Evolutionary conservation across 2,113 vertebrate species (phyloP).

Genomic region (Nibea albiflora): DNA sequence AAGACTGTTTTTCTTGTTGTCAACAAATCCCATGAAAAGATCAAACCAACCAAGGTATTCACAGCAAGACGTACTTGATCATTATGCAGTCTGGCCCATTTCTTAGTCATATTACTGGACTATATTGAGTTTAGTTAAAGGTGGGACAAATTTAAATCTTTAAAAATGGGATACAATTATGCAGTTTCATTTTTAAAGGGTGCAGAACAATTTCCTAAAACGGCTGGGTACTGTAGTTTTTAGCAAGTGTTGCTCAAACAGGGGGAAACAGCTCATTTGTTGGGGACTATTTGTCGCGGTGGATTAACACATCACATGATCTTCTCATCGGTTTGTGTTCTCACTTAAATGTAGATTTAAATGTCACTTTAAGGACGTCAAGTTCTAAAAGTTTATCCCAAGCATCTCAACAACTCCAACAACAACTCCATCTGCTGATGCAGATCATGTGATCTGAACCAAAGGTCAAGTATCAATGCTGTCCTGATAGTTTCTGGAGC

Average conservation of each 20-base stretch:
- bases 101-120: too few relatives aligned
- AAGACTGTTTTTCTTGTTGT: neutral
- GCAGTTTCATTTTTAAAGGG: neutral
- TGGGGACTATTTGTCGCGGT: neutral
- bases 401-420: too few relatives aligned
- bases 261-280: neutral
- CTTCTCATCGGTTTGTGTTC: neutral
- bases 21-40: too few relatives aligned
- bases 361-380: too few relatives aligned
- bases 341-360: too few relatives aligned
- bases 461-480: neutral
- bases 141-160: neutral
- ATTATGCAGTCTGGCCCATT: too few relatives aligned
- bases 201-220: neutral
- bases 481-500: too few relatives aligned
- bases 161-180: neutral
- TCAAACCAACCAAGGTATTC: too few relatives aligned
- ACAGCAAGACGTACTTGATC: too few relatives aligned
- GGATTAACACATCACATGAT: neutral
- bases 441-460: neutral
- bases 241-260: neutral
- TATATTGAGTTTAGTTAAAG: too few relatives aligned
- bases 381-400: too few relatives aligned
- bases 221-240: neutral
- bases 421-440: neutral